Evolutionary conservation across 2,113 vertebrate species (phyloP).

Genomic region (Sapajus apella): DNA sequence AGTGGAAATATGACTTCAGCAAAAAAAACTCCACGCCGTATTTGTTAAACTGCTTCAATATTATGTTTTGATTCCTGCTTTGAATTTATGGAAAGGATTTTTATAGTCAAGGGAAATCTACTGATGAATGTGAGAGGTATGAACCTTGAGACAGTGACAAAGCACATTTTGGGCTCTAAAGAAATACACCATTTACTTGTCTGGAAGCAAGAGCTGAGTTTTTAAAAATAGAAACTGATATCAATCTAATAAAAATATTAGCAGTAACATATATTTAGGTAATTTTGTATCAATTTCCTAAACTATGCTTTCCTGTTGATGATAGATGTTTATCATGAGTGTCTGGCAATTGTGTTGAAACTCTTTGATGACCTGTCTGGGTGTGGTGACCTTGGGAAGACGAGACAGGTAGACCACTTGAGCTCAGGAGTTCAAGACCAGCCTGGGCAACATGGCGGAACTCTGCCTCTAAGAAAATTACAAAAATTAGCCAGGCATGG

Average conservation of each 20-base stretch:
- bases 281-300: background rate
- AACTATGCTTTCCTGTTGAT: background rate
- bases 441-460: too few relatives aligned
- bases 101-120: conserved; percentile 47
- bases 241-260: conserved; percentile 7
- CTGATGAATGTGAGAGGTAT: conserved; percentile 9
- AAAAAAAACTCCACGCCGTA: conserved; percentile 19
- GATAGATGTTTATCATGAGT: background rate
- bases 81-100: conserved; percentile 45
- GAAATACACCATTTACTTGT: conserved; percentile 17
- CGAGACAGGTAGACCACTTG: too few relatives aligned
- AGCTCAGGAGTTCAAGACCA: too few relatives aligned
- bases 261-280: background rate
- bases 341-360: background rate
- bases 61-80: conserved; percentile 52
- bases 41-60: conserved; percentile 40
- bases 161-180: conserved; percentile 16
- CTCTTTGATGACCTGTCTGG: background rate
- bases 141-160: conserved; percentile 25
- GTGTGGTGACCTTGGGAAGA: too few relatives aligned
- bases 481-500: too few relatives aligned
- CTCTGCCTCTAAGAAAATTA: too few relatives aligned
- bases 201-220: background rate
- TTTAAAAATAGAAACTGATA: conserved; percentile 42
- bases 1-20: conserved; percentile 44